phyloP scores from a whole-genome alignment of 2,797 vertebrate genomes.

The Numenius phaeopus region DNA sequence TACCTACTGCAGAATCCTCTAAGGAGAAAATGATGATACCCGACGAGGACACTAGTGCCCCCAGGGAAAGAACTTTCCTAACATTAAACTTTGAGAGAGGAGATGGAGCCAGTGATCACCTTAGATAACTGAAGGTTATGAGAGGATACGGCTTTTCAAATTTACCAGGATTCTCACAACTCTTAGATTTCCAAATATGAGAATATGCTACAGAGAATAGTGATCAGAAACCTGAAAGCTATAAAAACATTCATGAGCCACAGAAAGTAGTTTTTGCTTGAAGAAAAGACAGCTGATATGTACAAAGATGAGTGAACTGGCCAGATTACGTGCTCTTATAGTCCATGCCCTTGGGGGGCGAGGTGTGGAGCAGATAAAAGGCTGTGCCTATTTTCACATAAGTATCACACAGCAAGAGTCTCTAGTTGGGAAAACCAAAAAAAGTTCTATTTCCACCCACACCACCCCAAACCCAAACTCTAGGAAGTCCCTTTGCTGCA shows the following conservation, averaged over 20 bases:
- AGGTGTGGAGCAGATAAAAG: neutral
- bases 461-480: neutral
- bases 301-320: neutral
- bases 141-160: neutral
- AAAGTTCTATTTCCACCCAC: neutral
- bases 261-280: neutral
- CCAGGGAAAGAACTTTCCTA: neutral
- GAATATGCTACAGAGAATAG: neutral
- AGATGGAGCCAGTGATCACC: neutral
- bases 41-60: neutral
- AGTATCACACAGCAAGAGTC: neutral
- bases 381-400: neutral
- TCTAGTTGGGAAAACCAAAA: neutral
- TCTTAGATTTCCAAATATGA: neutral
- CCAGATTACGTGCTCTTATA: neutral
- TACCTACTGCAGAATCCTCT: neutral
- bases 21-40: neutral
- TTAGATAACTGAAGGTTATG: neutral
- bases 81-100: neutral
- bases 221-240: neutral
- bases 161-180: neutral
- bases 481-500: neutral
- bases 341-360: neutral
- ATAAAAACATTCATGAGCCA: neutral
- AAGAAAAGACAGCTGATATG: neutral